Evolutionary conservation across 2,888 invertebrate species (phyloP).

Genomic region (Neelides folsomi): DNA sequence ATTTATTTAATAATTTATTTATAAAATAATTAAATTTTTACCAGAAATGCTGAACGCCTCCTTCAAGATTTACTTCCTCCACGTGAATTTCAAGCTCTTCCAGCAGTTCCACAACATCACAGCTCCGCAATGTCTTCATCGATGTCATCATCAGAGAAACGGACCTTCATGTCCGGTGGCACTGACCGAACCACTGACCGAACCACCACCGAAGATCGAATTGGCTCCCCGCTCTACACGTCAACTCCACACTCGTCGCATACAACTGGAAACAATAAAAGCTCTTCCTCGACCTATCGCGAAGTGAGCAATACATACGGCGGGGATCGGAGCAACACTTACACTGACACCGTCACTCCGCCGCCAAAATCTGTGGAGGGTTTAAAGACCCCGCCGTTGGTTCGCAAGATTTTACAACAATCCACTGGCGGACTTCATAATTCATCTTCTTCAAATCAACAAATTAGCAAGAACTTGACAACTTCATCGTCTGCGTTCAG

Average conservation of each 20-base stretch:
- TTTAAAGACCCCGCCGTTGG: conserved; percentile 31
- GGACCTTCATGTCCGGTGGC: no score
- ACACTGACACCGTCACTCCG: conserved; percentile 28
- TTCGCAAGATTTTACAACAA: conserved; percentile 27
- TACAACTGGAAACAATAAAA: no score
- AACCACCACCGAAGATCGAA: not conserved
- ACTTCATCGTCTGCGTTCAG: conserved; percentile 5
- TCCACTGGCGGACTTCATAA: not conserved
- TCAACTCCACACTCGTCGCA: no score
- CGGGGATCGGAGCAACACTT: conserved; percentile 14
- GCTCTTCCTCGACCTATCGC: no score
- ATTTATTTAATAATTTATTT: no score
- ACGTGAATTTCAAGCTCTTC: not conserved
- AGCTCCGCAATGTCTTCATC: not conserved
- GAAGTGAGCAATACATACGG: no score
- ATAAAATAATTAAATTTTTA: no score
- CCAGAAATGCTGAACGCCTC: not conserved
- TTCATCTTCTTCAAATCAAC: not conserved
- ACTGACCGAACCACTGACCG: conserved; percentile 12
- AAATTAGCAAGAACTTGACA: not conserved
- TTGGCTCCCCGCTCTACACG: no score
- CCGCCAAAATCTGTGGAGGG: conserved; percentile 25
- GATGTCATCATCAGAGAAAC: no score
- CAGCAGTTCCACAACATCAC: not conserved
- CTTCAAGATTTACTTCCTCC: not conserved